Evolutionary conservation across 2,888 invertebrate species (phyloP), one percentile per base, ranked within the genome.

Genomic region (Falcaria lacertinaria): DNA sequence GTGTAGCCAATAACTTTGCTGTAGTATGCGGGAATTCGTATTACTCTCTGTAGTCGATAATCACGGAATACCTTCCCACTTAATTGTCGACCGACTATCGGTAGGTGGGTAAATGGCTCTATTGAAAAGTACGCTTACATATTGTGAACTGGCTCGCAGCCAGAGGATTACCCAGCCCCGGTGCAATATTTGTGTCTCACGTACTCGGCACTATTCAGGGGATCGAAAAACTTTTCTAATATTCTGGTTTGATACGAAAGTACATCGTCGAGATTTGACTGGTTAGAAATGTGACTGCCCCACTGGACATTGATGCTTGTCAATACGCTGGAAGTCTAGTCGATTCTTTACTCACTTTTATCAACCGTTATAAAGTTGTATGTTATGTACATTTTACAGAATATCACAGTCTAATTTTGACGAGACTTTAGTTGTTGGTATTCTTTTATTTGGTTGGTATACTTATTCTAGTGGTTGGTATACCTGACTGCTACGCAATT

Each of bases 171-270:
- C 80, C 80, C 73, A 64, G 68, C 61, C 70, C 54, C 57, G 40
- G 64, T 73, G 81, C 80, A 80, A 84, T 84, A 84, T 83, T 85
- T 82, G 80, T 81, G 79, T 83, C 83, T 80, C 83, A 80, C 82
- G 79, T 85, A 76, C 62, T 68, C 64, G 57, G 61, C 69, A 75
- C 74, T 76, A 81, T 87, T 82, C 79, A 74, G 72, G 62, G 79
- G 74, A 85, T 85, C 79, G 87, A 83, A 86, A 87, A 88, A 87
- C 83, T 88, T 88, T 88, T 86, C 83, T 86, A 84, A 87, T 87
- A 87, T 86, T 84, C 77, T 68, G 64, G 73, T 71, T 61, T 61
- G 69, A 68, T 70, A 67, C 64, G 74, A 71, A 77, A 71, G 77
- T 75, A 77, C 71, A 70, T 69, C 57, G 57, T 50, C 61, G 62